Evolutionary conservation across 2,797 vertebrate species (phyloP).

Genomic region (Pseudomugil tenellus): DNA sequence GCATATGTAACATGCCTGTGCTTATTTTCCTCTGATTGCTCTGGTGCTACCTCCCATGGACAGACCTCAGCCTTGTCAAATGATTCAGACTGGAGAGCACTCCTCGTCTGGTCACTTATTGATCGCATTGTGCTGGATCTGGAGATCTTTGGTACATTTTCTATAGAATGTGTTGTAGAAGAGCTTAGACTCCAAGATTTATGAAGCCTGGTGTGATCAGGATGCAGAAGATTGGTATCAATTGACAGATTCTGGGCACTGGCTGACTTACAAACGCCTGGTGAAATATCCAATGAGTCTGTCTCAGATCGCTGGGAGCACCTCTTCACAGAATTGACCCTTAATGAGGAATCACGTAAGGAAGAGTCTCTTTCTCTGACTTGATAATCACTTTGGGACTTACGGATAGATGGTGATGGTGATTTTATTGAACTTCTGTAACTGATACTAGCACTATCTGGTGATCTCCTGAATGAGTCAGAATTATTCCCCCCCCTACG

Average conservation of each 20-base stretch:
- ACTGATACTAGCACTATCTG: slow-evolving; percentile 68
- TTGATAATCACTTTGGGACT: slow-evolving; percentile 83
- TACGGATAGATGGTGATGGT: slow-evolving; percentile 70
- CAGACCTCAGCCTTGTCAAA: slow-evolving; percentile 76
- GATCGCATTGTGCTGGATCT: slow-evolving; percentile 60
- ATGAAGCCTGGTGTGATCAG: slow-evolving; percentile 81
- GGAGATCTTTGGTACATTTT: slow-evolving; percentile 70
- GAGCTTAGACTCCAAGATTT: slow-evolving; percentile 88
- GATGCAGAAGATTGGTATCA: slow-evolving; percentile 80
- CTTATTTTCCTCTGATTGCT: slow-evolving; percentile 58
- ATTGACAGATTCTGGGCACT: slow-evolving; percentile 91
- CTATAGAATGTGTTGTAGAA: slow-evolving; percentile 69
- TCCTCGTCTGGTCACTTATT: slow-evolving; percentile 80
- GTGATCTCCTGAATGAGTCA: slow-evolving; percentile 73
- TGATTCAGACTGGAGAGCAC: slow-evolving; percentile 75
- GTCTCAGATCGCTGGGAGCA: slow-evolving; percentile 74
- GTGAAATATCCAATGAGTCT: slow-evolving; percentile 83
- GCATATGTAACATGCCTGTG: slow-evolving; percentile 86
- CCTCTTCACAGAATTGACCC: slow-evolving; percentile 64
- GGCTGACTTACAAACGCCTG: slow-evolving; percentile 88
- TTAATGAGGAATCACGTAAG: slow-evolving; percentile 75
- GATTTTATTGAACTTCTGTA: slow-evolving; percentile 75
- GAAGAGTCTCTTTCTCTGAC: slow-evolving; percentile 64
- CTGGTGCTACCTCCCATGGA: slow-evolving; percentile 73
- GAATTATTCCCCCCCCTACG: slow-evolving; percentile 71